These are phyloP conservation scores for Onthophagus taurus DNA, from an alignment of 1,140 invertebrate species.

Conservation along the genomic window DNA sequence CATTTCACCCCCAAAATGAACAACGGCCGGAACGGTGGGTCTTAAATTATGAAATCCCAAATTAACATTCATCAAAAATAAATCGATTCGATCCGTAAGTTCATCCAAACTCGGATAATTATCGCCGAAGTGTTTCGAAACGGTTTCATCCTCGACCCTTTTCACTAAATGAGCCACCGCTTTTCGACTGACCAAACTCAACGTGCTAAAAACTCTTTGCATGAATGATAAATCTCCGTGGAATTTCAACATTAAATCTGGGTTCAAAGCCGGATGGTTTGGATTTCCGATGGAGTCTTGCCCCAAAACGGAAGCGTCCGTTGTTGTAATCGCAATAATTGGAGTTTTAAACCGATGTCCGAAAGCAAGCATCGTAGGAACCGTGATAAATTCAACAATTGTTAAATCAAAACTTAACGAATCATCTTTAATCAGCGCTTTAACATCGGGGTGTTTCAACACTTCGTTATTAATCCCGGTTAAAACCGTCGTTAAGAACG, in stretches of 20 bases:
- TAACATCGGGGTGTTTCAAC: constrained; percentile 18
- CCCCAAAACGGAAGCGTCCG: constrained; percentile 17
- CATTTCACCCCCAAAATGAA: constrained; percentile 40
- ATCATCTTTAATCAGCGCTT: constrained; percentile 17
- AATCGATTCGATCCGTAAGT: constrained; percentile 38
- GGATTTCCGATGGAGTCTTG: constrained; percentile 35
- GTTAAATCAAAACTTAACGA: constrained; percentile 12
- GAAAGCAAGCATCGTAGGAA: constrained; percentile 18
- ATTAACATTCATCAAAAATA: constrained; percentile 44
- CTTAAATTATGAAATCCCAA: constrained; percentile 36
- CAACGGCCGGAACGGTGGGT: constrained; percentile 38
- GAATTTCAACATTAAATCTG: constrained; percentile 31
- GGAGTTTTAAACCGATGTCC: constrained; percentile 25
- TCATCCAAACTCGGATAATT: constrained; percentile 37
- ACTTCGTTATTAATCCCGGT: constrained; percentile 8
- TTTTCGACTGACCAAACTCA: constrained; percentile 17
- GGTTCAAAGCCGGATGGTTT: constrained; percentile 39
- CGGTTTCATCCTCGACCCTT: constrained; percentile 28
- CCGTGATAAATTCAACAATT: constrained; percentile 24
- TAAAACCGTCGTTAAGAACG: background rate
- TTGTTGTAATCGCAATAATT: constrained; percentile 27
- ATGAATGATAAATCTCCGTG: constrained; percentile 32
- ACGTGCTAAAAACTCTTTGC: constrained; percentile 34
- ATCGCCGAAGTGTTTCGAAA: constrained; percentile 37
- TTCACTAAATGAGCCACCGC: constrained; percentile 13